phyloP scores from a whole-genome alignment of 2,113 vertebrate species.

The Otus sunia region DNA sequence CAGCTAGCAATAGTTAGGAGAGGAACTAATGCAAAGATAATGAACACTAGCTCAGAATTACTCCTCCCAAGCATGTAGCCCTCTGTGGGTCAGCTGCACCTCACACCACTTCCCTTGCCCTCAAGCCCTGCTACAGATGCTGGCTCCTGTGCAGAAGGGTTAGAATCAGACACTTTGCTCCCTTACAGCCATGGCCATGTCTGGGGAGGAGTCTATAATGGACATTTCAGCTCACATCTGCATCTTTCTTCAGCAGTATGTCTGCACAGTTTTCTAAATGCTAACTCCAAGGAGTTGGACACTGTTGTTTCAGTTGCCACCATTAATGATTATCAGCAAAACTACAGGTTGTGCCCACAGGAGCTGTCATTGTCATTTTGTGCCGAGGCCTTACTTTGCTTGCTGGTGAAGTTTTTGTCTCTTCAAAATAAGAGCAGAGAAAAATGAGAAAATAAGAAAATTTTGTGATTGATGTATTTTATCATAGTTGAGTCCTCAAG shows the following conservation, averaged over 20 bases:
- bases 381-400: background rate
- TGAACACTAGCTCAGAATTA: background rate
- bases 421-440: too few relatives aligned
- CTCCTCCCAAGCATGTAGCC: background rate
- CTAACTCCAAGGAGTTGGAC: background rate
- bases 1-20: background rate
- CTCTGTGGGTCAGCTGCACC: background rate
- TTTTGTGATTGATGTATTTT: too few relatives aligned
- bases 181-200: accelerated
- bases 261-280: background rate
- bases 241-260: background rate
- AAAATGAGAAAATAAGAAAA: too few relatives aligned
- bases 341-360: background rate
- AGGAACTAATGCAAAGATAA: background rate
- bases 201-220: background rate
- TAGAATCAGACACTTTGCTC: background rate
- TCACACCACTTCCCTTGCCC: background rate
- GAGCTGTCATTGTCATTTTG: background rate
- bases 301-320: background rate
- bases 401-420: background rate
- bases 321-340: background rate
- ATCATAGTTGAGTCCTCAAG: too few relatives aligned
- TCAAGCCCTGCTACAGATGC: background rate
- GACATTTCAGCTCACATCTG: background rate
- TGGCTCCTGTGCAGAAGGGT: background rate